phyloP scores from a whole-genome alignment of 2,113 vertebrate species.

The Varanus salvator region DNA sequence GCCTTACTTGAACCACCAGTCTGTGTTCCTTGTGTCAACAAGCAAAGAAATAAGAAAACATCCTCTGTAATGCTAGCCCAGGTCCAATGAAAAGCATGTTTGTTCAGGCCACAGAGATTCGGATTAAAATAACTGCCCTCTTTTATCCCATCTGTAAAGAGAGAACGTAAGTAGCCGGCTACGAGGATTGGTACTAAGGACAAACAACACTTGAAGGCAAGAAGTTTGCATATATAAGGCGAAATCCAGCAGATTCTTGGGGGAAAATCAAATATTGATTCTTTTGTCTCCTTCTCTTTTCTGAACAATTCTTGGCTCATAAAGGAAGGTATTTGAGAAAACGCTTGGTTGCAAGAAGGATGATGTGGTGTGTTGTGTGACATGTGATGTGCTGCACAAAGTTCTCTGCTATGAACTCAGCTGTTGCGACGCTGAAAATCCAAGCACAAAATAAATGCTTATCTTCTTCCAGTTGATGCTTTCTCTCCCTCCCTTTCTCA shows the following conservation, averaged over 20 bases:
- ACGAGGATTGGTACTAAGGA: too few relatives aligned
- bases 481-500: background rate
- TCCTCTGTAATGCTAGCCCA: too few relatives aligned
- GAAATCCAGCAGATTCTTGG: background rate
- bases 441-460: background rate
- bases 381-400: background rate
- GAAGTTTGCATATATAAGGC: background rate
- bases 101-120: too few relatives aligned
- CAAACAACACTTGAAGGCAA: background rate
- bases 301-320: background rate
- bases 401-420: background rate
- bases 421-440: background rate
- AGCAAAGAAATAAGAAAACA: too few relatives aligned
- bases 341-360: background rate
- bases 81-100: too few relatives aligned
- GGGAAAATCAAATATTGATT: background rate
- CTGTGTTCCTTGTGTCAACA: too few relatives aligned
- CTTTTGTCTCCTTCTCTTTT: background rate
- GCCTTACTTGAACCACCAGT: too few relatives aligned
- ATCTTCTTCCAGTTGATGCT: background rate
- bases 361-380: background rate
- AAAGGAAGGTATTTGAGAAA: background rate
- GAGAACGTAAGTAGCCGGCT: too few relatives aligned
- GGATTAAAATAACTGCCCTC: too few relatives aligned
- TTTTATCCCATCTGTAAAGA: too few relatives aligned